Percentiles rank a stretch among this genome's conserved stretches.
Evolutionary conservation across 1,140 invertebrate species (phyloP).

Genomic region (Drosophila quadrilineata): DNA sequence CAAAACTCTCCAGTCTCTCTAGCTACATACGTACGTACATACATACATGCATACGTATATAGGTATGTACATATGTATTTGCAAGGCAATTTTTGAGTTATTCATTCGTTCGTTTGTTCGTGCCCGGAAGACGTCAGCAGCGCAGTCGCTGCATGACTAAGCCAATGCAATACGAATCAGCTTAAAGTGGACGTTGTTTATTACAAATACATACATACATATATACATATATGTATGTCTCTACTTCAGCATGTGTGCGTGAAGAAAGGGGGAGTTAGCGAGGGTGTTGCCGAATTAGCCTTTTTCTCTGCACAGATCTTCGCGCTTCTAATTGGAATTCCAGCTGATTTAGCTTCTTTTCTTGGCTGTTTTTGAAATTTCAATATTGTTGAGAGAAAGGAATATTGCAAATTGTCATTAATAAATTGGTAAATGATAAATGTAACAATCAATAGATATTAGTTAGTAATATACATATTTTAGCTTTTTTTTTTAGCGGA

Average conservation of each 20-base stretch:
- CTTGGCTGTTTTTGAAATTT: too few relatives aligned
- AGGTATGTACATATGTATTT: too few relatives aligned
- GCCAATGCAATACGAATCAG: neutral
- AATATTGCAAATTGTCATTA: too few relatives aligned
- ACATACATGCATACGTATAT: neutral
- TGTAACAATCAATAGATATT: too few relatives aligned
- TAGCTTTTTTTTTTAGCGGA: too few relatives aligned
- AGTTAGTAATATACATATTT: too few relatives aligned
- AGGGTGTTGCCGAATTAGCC: too few relatives aligned
- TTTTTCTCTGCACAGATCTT: too few relatives aligned
- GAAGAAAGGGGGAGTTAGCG: neutral
- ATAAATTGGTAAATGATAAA: too few relatives aligned
- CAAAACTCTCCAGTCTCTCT: constrained; percentile 6
- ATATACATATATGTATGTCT: neutral
- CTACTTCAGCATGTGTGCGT: neutral
- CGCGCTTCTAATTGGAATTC: too few relatives aligned
- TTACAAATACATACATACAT: neutral
- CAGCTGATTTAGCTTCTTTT: too few relatives aligned
- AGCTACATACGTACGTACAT: neutral
- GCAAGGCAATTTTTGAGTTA: constrained; percentile 31
- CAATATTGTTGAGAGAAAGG: too few relatives aligned
- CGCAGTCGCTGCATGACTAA: constrained; percentile 30
- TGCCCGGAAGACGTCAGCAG: constrained; percentile 31
- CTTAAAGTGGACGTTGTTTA: neutral
- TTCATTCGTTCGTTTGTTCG: constrained; percentile 13